Conservation (phyloP, 2,113 vertebrate genomes). For the Ginglymostoma cirratum region DNA sequence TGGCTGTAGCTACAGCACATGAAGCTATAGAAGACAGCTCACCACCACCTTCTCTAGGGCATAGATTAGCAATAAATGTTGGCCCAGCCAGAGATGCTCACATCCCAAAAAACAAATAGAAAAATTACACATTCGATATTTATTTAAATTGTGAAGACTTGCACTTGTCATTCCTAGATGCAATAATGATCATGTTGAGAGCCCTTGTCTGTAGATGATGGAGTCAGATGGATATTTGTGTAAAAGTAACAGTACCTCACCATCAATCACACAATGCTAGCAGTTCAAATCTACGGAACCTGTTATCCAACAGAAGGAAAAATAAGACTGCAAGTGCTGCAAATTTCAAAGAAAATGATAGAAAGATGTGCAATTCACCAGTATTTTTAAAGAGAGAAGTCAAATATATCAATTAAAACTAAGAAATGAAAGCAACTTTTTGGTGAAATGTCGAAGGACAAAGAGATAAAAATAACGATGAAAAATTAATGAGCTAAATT, state of each 20-base stretch:
- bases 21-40: no score
- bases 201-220: neutral
- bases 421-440: neutral
- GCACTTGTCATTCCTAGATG: neutral
- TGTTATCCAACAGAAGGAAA: neutral
- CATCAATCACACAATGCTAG: neutral
- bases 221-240: neutral
- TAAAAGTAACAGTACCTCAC: neutral
- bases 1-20: no score
- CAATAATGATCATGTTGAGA: neutral
- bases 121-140: neutral
- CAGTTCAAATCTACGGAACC: neutral
- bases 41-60: no score
- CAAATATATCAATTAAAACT: neutral
- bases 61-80: no score
- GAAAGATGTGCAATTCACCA: neutral
- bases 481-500: neutral
- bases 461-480: no score
- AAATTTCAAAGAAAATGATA: neutral
- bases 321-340: neutral
- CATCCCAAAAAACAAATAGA: neutral
- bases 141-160: neutral
- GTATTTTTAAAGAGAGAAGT: neutral
- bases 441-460: neutral
- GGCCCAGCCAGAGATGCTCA: no score